Conservation (phyloP, 2,797 vertebrate genomes). For the Antrozous pallidus region DNA sequence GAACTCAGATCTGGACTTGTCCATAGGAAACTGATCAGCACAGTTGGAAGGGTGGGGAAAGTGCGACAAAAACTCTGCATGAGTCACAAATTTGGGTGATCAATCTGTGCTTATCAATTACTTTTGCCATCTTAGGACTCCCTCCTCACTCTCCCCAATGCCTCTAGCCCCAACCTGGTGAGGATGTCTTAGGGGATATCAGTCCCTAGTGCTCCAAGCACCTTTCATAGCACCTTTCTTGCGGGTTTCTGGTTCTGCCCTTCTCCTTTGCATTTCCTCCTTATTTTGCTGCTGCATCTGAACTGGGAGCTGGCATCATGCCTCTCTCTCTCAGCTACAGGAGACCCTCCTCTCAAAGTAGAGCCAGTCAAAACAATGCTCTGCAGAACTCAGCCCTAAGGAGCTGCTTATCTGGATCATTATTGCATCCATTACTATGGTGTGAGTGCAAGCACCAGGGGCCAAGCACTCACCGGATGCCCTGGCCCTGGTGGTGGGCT, state of each 20-base stretch:
- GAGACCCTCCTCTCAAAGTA: neutral
- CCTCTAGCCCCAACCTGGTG: neutral
- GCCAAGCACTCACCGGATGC: neutral
- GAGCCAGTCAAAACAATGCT: neutral
- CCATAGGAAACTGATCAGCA: neutral
- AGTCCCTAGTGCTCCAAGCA: neutral
- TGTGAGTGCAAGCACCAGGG: neutral
- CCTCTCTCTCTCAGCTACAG: neutral
- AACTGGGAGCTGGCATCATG: neutral
- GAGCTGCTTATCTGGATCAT: neutral
- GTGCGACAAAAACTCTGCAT: neutral
- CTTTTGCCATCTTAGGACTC: neutral
- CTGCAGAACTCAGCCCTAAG: neutral
- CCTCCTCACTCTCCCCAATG: accelerated
- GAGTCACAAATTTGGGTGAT: neutral
- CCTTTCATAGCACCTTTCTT: neutral
- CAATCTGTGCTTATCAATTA: neutral
- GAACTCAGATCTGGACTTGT: neutral
- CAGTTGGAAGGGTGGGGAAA: neutral
- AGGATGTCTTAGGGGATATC: neutral
- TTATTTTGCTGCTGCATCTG: neutral
- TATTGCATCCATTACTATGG: neutral
- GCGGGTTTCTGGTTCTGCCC: neutral
- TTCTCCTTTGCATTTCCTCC: neutral
- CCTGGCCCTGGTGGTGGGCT: neutral